Evolutionary conservation across 2,797 vertebrate species (phyloP), one percentile per base, ranked within the genome.

Genomic region (Phoxinus dragarum): DNA sequence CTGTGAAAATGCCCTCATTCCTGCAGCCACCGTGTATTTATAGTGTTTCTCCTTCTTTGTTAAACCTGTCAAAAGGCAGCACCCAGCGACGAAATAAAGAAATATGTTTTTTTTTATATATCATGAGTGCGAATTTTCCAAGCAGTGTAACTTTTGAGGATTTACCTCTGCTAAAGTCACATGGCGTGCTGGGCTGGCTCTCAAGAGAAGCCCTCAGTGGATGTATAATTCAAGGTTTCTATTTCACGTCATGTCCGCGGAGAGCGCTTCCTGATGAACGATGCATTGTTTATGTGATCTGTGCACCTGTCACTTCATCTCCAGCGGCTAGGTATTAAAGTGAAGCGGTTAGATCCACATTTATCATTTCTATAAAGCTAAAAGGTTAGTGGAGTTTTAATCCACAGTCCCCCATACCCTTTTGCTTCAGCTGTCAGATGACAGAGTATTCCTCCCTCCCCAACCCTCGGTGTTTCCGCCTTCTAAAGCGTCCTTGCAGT

Each of bases 141-240:
- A 73, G 6, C 10, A 59, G 66, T 38, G 64, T 59, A 64, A n/a
- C 71, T 74, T 80, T 69, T 85, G 19, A 85, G 80, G 67, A 82
- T 82, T 77, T 83, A 73, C 17, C 80, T 17, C 34, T 47, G 16
- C 40, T 82, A 3, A 72, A 66, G 78, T 68, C 49, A 36, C 34
- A 27, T 74, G 52, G 71, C 0, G 16, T 49, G 54, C 54, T 64
- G 27, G 52, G 34, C 49, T 56, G 54, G 23, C 56, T 40, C 23
- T 79, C 71, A 42, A 73, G 42, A 56, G 34, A 82, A 56, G 14
- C 68, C 66, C 44, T 23, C 66, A 23, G 23, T 59, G 64, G 56
- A 87, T 86, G 27, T 75, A 73, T 86, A 80, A 86, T 86, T 82
- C 54, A 87, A 40, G 42, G 56, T 71, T 76, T 84, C 74, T 31